Conservation (phyloP, 30 jellyfish, hydroid and myxozoan species). For the Hydra vulgaris region DNA sequence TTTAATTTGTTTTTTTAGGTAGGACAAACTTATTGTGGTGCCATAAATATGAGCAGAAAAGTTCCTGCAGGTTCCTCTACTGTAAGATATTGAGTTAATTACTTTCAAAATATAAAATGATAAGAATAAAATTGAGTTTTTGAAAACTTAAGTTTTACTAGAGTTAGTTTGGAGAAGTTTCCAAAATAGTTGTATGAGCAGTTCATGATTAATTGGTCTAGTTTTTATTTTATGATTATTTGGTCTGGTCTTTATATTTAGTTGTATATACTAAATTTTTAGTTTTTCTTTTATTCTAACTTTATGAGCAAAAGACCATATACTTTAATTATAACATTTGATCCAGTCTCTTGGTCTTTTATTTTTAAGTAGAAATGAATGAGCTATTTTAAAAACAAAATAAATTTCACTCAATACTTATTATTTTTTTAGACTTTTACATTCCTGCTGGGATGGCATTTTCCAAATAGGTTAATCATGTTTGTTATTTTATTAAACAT, state of each 20-base stretch:
- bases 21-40: constrained; percentile 81
- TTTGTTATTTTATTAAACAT: not conserved
- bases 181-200: no score
- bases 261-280: no score
- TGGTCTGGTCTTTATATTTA: no score
- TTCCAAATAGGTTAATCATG: constrained; percentile 72
- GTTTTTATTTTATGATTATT: no score
- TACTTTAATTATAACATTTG: no score
- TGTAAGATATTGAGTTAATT: constrained; percentile 36
- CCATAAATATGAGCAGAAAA: constrained; percentile 45
- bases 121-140: not conserved
- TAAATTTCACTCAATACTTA: not conserved
- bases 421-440: constrained; percentile 42
- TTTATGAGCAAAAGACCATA: no score
- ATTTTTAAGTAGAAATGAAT: no score
- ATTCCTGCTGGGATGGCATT: constrained; percentile 67
- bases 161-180: not conserved
- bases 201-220: no score
- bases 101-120: not conserved
- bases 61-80: constrained; percentile 42
- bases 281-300: no score
- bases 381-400: no score
- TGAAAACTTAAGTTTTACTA: no score
- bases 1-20: constrained; percentile 34
- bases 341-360: no score